Evolutionary conservation across 2,888 invertebrate species (phyloP).

Genomic region (Chymomyza amoena): DNA sequence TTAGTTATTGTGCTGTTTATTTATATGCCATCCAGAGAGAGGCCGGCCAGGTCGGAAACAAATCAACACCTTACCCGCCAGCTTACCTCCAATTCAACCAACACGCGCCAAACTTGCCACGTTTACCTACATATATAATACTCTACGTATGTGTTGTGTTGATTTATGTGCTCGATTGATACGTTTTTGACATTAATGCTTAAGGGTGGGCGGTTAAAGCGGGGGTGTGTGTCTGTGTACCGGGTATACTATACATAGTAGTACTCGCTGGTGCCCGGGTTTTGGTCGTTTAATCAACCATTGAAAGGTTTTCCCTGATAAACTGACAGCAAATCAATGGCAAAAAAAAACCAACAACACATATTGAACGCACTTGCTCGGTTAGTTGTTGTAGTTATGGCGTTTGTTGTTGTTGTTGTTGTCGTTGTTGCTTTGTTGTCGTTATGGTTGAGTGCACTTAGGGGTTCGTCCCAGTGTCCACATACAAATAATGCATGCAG

Average conservation of each 20-base stretch:
- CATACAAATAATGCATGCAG: neutral
- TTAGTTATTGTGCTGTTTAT: neutral
- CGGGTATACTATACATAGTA: no score
- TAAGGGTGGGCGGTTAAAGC: neutral
- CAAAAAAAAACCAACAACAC: neutral
- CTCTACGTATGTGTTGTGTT: conserved; percentile 19
- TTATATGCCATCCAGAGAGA: neutral
- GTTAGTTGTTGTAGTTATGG: no score
- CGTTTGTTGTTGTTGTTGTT: no score
- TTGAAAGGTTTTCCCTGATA: conserved; percentile 28
- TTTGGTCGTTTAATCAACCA: conserved; percentile 13
- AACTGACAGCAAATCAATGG: conserved; percentile 64
- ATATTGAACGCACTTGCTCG: no score
- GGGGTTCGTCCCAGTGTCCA: neutral
- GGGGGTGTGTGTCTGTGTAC: neutral
- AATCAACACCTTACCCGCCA: neutral
- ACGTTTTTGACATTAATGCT: conserved; percentile 51
- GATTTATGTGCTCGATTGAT: conserved; percentile 53
- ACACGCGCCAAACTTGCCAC: neutral
- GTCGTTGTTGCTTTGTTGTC: no score
- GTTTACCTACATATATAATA: neutral
- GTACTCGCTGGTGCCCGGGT: neutral
- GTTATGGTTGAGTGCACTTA: neutral
- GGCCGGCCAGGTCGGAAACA: neutral
- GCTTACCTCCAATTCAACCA: no score